A percentile compares a stretch with the other conserved stretches of the same genome.
Evolutionary conservation across 2,888 invertebrate species (phyloP).

Genomic region (Chesias legatella): DNA sequence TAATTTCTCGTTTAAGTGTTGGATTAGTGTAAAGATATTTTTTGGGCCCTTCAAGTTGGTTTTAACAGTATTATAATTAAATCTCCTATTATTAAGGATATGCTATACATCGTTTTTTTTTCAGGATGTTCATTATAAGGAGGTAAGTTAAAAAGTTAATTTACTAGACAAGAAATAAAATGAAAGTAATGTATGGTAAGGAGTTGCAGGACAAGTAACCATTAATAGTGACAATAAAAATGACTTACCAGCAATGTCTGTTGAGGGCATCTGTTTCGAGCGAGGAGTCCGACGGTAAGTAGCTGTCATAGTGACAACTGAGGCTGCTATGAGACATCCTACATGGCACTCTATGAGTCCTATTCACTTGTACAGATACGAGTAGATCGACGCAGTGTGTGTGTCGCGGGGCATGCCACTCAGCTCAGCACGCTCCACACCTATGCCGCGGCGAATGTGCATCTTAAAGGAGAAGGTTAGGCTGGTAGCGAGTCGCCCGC

Average conservation of each 20-base stretch:
- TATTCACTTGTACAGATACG: constrained; percentile 59
- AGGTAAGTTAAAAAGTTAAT: too few species aligned
- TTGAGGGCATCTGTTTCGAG: constrained; percentile 76
- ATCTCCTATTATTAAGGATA: too few species aligned
- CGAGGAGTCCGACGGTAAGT: constrained; percentile 73
- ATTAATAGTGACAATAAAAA: neutral
- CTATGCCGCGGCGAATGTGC: constrained; percentile 74
- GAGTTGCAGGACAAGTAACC: too few species aligned
- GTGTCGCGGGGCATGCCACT: constrained; percentile 67
- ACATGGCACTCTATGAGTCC: constrained; percentile 71
- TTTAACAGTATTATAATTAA: too few species aligned
- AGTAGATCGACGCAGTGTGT: constrained; percentile 48
- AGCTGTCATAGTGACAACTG: constrained; percentile 75
- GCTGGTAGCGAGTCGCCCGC: constrained; percentile 69
- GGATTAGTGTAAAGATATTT: too few species aligned
- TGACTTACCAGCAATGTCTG: constrained; percentile 72
- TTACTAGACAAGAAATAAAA: too few species aligned
- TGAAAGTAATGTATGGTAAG: too few species aligned
- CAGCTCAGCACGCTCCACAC: constrained; percentile 70
- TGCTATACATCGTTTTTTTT: too few species aligned
- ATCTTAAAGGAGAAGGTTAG: constrained; percentile 77
- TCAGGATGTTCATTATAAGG: too few species aligned
- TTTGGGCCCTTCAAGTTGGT: too few species aligned
- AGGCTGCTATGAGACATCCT: constrained; percentile 79
- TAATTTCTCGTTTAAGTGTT: too few species aligned